Evolutionary conservation across 1,140 invertebrate species (phyloP).

Genomic region (Gonioctena quinquepunctata): DNA sequence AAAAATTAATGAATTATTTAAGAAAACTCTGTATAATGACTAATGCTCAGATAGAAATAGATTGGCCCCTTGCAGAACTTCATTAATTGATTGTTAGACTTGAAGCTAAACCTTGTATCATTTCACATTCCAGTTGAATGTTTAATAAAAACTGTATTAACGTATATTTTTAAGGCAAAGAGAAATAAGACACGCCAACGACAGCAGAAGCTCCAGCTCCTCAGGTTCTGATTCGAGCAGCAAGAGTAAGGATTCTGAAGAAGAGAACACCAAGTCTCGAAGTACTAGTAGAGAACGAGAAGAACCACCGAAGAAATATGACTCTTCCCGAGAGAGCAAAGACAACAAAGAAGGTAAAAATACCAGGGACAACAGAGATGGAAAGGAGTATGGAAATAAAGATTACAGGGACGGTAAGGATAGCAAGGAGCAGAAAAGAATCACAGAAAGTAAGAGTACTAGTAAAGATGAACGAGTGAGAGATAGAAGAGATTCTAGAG

Average conservation of each 20-base stretch:
- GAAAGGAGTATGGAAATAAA: conserved; percentile 12
- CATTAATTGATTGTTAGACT: neutral
- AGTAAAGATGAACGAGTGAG: conserved; percentile 24
- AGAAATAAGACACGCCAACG: conserved; percentile 53
- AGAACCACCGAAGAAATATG: neutral
- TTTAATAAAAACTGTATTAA: neutral
- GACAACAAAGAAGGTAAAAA: neutral
- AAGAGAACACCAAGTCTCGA: conserved; percentile 29
- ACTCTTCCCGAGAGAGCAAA: neutral
- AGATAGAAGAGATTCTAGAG: conserved; percentile 18
- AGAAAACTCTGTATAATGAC: neutral
- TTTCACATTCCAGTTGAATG: no score
- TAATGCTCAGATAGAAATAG: neutral
- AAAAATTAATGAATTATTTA: neutral
- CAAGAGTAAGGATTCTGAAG: conserved; percentile 18
- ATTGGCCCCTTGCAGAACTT: no score
- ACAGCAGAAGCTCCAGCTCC: conserved; percentile 44
- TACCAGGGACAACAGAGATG: neutral
- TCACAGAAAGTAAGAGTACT: conserved; percentile 23
- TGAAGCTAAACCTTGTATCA: no score
- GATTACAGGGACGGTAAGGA: conserved; percentile 20
- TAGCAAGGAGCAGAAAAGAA: conserved; percentile 17
- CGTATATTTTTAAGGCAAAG: conserved; percentile 45
- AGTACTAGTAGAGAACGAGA: conserved; percentile 28
- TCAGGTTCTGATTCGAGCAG: conserved; percentile 38